Percentiles rank a stretch among this genome's conserved stretches.
Evolutionary conservation across 92 coral and sea anemone genomes (phyloP).

Genomic region (Actinostola sp.): DNA sequence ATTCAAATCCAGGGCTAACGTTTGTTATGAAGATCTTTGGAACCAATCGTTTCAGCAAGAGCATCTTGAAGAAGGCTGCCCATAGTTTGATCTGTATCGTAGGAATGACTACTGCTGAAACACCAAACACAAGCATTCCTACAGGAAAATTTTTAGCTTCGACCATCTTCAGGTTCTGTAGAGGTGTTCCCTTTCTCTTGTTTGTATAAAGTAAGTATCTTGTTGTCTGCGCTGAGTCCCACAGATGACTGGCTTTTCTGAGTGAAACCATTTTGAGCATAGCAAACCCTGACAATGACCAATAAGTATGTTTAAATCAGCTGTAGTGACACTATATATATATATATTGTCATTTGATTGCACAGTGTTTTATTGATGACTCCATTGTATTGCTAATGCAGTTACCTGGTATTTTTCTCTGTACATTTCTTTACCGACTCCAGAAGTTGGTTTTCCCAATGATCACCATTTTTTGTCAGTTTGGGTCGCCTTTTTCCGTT

Average conservation of each 20-base stretch:
- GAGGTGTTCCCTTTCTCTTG: conserved; percentile 41
- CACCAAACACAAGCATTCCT: conserved; percentile 65
- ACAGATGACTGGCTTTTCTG: conserved; percentile 72
- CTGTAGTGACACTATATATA: too few species aligned
- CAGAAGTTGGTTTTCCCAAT: conserved; percentile 73
- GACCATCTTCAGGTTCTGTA: conserved; percentile 65
- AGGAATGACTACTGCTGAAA: too few species aligned
- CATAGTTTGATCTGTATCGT: too few species aligned
- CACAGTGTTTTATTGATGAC: too few species aligned
- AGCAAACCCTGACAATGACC: conserved; percentile 50
- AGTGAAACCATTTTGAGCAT: conserved; percentile 79
- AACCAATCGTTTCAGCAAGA: conserved; percentile 58
- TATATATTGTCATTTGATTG: neutral
- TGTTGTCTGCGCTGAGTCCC: conserved; percentile 64
- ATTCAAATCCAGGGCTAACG: conserved; percentile 23
- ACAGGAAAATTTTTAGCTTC: conserved; percentile 62
- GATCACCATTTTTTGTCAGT: conserved; percentile 39
- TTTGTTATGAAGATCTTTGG: conserved; percentile 51
- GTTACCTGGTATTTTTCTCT: conserved; percentile 70
- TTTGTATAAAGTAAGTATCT: conserved; percentile 59
- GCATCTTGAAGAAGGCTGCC: conserved; percentile 74
- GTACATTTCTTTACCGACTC: conserved; percentile 55
- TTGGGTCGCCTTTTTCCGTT: too few species aligned
- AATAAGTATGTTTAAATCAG: too few species aligned
- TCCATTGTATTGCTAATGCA: neutral